Evolutionary conservation across 2,888 invertebrate genomes (phyloP).

Genomic region (Podotricha telesiphe): DNA sequence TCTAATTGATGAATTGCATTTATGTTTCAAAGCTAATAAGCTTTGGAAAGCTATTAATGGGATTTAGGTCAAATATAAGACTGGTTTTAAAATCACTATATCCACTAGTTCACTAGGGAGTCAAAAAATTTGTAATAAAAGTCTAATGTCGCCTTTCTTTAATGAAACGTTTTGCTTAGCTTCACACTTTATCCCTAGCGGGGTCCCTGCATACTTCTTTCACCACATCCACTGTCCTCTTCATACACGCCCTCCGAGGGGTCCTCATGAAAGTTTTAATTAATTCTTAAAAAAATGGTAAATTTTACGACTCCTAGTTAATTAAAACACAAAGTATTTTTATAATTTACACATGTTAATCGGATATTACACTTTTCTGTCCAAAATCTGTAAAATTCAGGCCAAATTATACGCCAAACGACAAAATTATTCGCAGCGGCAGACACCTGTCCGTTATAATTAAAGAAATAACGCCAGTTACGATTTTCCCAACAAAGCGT

Average conservation of each 20-base stretch:
- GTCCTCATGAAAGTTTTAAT: too few species aligned
- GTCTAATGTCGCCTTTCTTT: too few species aligned
- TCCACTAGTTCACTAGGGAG: too few species aligned
- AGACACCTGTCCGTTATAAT: constrained; percentile 23
- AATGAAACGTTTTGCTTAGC: too few species aligned
- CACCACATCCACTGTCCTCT: too few species aligned
- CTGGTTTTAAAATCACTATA: background rate
- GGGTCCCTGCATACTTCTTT: too few species aligned
- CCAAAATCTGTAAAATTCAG: constrained; percentile 3
- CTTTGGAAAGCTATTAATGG: background rate
- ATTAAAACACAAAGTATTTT: background rate
- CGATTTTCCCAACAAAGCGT: constrained; percentile 6
- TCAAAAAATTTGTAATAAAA: too few species aligned
- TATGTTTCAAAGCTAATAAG: background rate
- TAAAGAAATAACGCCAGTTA: constrained; percentile 19
- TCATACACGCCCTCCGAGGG: too few species aligned
- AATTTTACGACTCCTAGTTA: background rate
- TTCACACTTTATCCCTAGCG: too few species aligned
- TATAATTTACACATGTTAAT: background rate
- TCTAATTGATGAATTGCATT: constrained; percentile 7
- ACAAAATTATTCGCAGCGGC: constrained; percentile 8
- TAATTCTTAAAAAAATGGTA: background rate
- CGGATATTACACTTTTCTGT: background rate
- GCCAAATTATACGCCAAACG: constrained; percentile 9
- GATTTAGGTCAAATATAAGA: background rate